phyloP scores from a whole-genome alignment of 2,113 vertebrate species.

The Baryphthengus martii region DNA sequence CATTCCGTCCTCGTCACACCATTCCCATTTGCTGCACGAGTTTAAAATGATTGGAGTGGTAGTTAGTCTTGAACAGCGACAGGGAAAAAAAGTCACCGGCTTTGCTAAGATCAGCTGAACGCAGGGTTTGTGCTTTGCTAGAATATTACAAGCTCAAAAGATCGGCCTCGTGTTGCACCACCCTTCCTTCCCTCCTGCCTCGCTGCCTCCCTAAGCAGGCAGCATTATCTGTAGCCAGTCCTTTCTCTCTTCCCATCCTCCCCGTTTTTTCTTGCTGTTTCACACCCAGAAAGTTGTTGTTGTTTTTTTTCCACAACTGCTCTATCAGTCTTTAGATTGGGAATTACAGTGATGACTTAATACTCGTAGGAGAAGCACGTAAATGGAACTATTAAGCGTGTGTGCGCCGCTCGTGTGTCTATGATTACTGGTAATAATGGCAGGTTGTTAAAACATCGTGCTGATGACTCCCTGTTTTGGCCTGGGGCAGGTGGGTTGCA shows the following conservation, averaged over 20 bases:
- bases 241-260: neutral
- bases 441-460: neutral
- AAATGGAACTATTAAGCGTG: neutral
- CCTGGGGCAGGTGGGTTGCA: conserved; percentile 90
- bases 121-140: neutral
- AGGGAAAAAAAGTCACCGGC: neutral
- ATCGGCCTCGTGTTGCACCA: neutral
- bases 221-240: neutral
- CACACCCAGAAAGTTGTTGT: neutral
- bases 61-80: neutral
- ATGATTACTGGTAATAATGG: neutral
- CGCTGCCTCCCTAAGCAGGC: neutral
- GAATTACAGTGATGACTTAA: conserved; percentile 17
- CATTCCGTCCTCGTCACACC: conserved; percentile 23
- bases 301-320: neutral
- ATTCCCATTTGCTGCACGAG: neutral
- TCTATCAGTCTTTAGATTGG: neutral
- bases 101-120: neutral
- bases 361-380: neutral
- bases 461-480: conserved; percentile 31
- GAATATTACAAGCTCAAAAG: neutral
- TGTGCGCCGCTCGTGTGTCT: neutral
- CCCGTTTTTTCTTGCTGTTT: neutral
- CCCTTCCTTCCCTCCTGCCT: neutral
- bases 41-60: neutral